Percentiles rank a stretch among this genome's conserved stretches.
These are phyloP conservation scores for Mionectes olivaceus DNA, from an alignment of 2,797 vertebrate species.

Conservation along the genomic window DNA sequence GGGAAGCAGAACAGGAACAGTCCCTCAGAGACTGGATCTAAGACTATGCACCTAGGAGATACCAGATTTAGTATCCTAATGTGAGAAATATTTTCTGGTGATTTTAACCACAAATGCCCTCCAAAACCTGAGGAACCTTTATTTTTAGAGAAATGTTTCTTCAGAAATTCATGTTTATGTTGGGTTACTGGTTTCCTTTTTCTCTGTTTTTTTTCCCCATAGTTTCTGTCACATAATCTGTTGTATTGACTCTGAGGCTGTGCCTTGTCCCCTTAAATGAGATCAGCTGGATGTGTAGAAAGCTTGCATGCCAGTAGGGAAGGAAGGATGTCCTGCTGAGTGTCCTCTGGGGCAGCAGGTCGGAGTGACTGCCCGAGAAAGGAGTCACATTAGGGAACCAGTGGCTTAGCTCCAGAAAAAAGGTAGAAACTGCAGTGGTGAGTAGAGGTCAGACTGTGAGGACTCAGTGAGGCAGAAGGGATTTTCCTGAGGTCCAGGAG, in stretches of 20 bases:
- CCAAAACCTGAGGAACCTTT: background rate
- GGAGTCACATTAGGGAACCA: background rate
- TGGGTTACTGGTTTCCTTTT: background rate
- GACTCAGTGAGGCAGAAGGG: background rate
- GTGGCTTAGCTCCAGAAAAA: background rate
- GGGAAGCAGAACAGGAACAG: background rate
- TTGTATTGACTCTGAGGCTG: background rate
- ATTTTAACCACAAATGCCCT: background rate
- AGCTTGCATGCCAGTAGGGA: background rate
- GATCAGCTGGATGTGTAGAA: background rate
- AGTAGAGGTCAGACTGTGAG: background rate
- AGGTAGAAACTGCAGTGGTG: background rate
- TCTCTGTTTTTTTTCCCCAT: background rate
- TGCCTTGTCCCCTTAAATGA: background rate
- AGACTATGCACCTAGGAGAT: background rate
- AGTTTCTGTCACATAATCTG: background rate
- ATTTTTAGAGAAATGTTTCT: background rate
- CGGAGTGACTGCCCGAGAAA: rapidly evolving
- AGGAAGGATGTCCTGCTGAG: background rate
- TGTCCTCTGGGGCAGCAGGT: background rate
- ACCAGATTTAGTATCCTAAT: background rate
- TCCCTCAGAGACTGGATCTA: background rate
- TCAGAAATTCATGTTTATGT: background rate
- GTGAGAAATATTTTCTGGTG: background rate
- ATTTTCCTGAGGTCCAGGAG: background rate